Evolutionary conservation across 1,140 invertebrate genomes (phyloP).

Genomic region (Neodiprion pinetum): DNA sequence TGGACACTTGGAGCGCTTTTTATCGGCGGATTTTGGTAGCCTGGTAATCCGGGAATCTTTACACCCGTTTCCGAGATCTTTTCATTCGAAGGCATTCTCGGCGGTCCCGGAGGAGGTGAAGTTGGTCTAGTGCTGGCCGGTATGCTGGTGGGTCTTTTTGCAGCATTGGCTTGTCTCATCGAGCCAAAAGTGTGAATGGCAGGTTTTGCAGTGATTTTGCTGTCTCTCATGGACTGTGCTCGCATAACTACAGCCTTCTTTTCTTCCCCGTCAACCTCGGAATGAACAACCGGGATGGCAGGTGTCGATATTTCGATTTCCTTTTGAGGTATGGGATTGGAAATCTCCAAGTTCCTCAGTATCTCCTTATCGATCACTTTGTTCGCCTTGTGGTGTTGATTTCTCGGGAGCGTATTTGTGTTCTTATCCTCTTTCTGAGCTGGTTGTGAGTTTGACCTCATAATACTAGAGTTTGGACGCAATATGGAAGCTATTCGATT

Average conservation of each 20-base stretch:
- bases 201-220: slow-evolving; percentile 64
- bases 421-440: slow-evolving; percentile 54
- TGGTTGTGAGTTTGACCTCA: slow-evolving; percentile 48
- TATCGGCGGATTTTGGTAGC: slow-evolving; percentile 62
- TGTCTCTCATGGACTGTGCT: slow-evolving; percentile 78
- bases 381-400: slow-evolving; percentile 66
- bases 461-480: slow-evolving; percentile 68
- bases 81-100: slow-evolving; percentile 41
- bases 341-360: slow-evolving; percentile 80
- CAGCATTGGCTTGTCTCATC: slow-evolving; percentile 67
- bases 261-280: slow-evolving; percentile 48
- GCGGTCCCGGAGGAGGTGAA: slow-evolving; percentile 69
- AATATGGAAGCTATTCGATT: slow-evolving; percentile 81
- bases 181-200: slow-evolving; percentile 80
- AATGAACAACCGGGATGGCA: slow-evolving; percentile 62
- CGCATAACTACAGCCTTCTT: slow-evolving; percentile 70
- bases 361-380: slow-evolving; percentile 74
- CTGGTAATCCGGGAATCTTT: slow-evolving; percentile 58
- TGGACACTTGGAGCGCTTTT: slow-evolving; percentile 32
- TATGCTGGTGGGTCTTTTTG: slow-evolving; percentile 75
- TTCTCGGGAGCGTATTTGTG: slow-evolving; percentile 67
- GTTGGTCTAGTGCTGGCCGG: slow-evolving; percentile 67
- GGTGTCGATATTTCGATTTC: slow-evolving; percentile 68
- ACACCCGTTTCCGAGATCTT: slow-evolving; percentile 44
- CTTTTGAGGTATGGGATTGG: slow-evolving; percentile 77